Evolutionary conservation across 2,888 invertebrate genomes (phyloP).

Genomic region (Drepana falcataria): DNA sequence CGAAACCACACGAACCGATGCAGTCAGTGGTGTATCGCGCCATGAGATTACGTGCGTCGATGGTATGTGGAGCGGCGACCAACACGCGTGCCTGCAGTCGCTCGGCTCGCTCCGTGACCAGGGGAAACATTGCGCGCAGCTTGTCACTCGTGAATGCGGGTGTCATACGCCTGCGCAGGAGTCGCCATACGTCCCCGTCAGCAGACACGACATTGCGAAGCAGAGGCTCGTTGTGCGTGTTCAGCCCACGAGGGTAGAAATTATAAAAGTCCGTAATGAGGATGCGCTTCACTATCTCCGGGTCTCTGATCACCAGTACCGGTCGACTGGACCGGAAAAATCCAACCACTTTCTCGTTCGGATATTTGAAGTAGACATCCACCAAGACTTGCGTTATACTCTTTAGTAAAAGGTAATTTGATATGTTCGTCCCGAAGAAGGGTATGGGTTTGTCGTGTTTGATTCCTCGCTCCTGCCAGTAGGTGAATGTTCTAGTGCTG

Average conservation of each 20-base stretch:
- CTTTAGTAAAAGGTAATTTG: neutral
- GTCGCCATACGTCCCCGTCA: slow-evolving; percentile 47
- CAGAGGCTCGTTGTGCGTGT: slow-evolving; percentile 29
- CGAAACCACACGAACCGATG: too few species aligned
- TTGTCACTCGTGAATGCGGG: slow-evolving; percentile 52
- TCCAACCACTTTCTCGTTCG: slow-evolving; percentile 36
- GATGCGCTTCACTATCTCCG: slow-evolving; percentile 29
- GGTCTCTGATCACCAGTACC: slow-evolving; percentile 36
- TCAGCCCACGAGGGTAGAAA: slow-evolving; percentile 13
- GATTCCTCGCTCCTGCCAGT: slow-evolving; percentile 21
- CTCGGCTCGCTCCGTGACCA: slow-evolving; percentile 49
- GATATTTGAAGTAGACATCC: slow-evolving; percentile 29
- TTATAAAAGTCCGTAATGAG: slow-evolving; percentile 21
- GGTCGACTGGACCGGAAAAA: slow-evolving; percentile 29
- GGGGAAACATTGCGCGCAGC: slow-evolving; percentile 52
- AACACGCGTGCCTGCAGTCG: slow-evolving; percentile 31
- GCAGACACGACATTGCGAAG: slow-evolving; percentile 33
- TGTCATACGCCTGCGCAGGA: slow-evolving; percentile 51
- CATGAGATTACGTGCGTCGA: too few species aligned
- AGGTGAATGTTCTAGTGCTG: slow-evolving; percentile 16
- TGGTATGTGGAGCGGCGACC: neutral
- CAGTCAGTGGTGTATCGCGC: too few species aligned
- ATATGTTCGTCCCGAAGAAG: slow-evolving; percentile 9
- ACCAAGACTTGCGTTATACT: slow-evolving; percentile 12
- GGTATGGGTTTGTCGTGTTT: slow-evolving; percentile 15